These are phyloP conservation scores for Limenitis camilla DNA, from an alignment of 2,888 invertebrate genomes.

Conservation along the genomic window DNA sequence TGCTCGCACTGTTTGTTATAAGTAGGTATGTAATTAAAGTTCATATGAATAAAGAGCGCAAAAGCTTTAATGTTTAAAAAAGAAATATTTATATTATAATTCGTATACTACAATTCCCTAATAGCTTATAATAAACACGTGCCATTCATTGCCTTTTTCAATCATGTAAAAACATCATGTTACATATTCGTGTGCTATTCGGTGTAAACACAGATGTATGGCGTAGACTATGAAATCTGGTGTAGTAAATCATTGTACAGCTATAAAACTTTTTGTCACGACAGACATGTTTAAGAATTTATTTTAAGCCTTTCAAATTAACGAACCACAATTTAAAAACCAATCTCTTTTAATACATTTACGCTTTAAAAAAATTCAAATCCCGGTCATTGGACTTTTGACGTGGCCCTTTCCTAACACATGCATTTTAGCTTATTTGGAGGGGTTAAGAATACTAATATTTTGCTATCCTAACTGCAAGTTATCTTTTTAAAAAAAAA, in stretches of 20 bases:
- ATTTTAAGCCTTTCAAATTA: conserved; percentile 32
- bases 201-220: conserved; percentile 28
- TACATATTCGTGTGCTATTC: conserved; percentile 20
- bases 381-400: background rate
- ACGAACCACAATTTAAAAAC: conserved; percentile 11
- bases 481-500: too few relatives aligned
- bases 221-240: conserved; percentile 51
- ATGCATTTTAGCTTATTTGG: too few relatives aligned
- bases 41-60: too few relatives aligned
- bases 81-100: too few relatives aligned
- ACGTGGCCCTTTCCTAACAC: too few relatives aligned
- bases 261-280: conserved; percentile 63
- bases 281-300: conserved; percentile 31
- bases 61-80: too few relatives aligned
- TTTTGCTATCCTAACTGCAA: too few relatives aligned
- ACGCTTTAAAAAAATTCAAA: too few relatives aligned
- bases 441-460: too few relatives aligned
- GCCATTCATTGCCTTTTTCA: conserved; percentile 19
- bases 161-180: conserved; percentile 16
- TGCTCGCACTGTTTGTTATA: too few relatives aligned
- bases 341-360: conserved; percentile 1
- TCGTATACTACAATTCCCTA: too few relatives aligned
- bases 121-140: conserved; percentile 23
- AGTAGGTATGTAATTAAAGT: too few relatives aligned
- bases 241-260: conserved; percentile 53